These are phyloP conservation scores for Glomeris maerens DNA, from an alignment of 1,140 invertebrate species.

Conservation along the genomic window DNA sequence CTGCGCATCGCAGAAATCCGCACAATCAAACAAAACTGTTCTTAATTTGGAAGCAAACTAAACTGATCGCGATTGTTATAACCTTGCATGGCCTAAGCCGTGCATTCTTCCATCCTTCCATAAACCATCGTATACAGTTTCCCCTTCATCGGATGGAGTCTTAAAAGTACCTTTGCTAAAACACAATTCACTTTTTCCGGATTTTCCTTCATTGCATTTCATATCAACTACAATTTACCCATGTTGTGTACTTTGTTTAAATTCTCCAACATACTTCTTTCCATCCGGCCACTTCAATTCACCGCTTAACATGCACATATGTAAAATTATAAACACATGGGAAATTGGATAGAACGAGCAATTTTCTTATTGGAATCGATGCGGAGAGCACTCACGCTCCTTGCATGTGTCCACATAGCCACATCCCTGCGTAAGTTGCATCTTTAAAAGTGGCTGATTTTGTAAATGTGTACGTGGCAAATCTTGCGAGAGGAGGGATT, in stretches of 20 bases:
- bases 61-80: conserved; percentile 15
- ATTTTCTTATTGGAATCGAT: background rate
- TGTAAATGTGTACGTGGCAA: conserved; percentile 53
- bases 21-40: background rate
- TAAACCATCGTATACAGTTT: conserved; percentile 52
- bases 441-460: conserved; percentile 57
- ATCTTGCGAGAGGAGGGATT: conserved; percentile 51
- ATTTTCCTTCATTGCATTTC: background rate
- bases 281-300: conserved; percentile 68
- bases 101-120: conserved; percentile 72
- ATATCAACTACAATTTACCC: conserved; percentile 33
- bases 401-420: conserved; percentile 65
- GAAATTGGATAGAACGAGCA: too few species aligned
- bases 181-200: conserved; percentile 1
- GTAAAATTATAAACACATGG: too few species aligned
- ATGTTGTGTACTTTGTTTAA: conserved; percentile 55
- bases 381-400: conserved; percentile 36
- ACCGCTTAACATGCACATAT: conserved; percentile 43
- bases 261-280: conserved; percentile 57
- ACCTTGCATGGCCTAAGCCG: conserved; percentile 61
- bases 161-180: conserved; percentile 27
- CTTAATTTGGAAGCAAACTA: background rate
- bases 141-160: conserved; percentile 21
- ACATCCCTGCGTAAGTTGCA: conserved; percentile 54
- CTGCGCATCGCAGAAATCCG: conserved; percentile 22